A percentile compares a stretch with the other conserved stretches of the same genome.
Evolutionary conservation across 2,113 vertebrate genomes (phyloP).

Genomic region (Pterophyllum scalare): DNA sequence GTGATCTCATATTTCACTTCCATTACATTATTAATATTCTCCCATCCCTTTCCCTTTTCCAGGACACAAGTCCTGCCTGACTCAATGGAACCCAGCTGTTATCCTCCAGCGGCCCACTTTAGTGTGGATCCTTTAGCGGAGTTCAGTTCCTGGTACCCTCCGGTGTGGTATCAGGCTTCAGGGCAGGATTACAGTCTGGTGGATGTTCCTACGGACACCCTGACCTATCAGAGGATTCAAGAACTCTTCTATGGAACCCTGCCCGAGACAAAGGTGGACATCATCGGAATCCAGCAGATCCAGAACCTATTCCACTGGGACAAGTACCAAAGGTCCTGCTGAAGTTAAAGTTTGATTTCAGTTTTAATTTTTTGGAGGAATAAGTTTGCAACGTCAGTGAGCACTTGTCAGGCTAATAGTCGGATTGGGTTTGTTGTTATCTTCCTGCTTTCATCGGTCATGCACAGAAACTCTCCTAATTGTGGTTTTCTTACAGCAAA

Average conservation of each 20-base stretch:
- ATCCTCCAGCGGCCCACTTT: slow-evolving; percentile 33
- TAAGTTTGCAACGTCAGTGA: not conserved
- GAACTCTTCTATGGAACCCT: slow-evolving; percentile 54
- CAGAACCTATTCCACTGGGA: slow-evolving; percentile 77
- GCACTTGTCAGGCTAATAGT: not conserved
- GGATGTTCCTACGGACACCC: slow-evolving; percentile 37
- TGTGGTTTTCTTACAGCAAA: not conserved
- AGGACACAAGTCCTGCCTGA: slow-evolving; percentile 51
- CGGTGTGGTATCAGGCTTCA: slow-evolving; percentile 44
- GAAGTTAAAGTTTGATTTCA: not conserved
- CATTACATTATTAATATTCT: not conserved
- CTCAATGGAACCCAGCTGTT: not conserved
- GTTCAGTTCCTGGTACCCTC: slow-evolving; percentile 72
- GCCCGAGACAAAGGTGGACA: slow-evolving; percentile 49
- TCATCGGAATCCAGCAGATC: slow-evolving; percentile 67
- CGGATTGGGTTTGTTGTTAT: not conserved
- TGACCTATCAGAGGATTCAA: slow-evolving; percentile 25
- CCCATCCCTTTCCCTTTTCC: not conserved
- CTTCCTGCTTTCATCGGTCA: not conserved
- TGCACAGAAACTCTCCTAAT: not conserved
- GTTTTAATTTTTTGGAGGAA: not conserved
- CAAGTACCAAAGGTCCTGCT: slow-evolving; percentile 69
- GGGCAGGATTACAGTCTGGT: slow-evolving; percentile 52
- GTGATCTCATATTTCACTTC: too few species aligned
- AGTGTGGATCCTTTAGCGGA: slow-evolving; percentile 61